phyloP scores from a whole-genome alignment of 1,140 invertebrate genomes.

The Pemphigus obesinymphae region DNA sequence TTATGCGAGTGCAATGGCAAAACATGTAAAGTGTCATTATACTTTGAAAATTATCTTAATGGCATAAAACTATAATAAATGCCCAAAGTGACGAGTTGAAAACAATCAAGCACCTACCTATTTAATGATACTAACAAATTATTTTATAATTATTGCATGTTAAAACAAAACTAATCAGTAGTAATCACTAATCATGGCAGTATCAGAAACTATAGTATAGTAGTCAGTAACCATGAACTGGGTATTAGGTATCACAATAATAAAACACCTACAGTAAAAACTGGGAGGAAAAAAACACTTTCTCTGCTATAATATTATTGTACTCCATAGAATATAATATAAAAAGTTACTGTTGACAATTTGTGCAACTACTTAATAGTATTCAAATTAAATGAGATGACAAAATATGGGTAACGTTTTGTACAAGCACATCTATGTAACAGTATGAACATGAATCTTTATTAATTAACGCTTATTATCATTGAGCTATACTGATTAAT shows the following conservation, averaged over 20 bases:
- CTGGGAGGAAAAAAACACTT: not conserved
- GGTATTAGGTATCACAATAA: conserved; percentile 21
- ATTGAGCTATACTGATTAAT: not conserved
- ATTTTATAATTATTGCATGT: not conserved
- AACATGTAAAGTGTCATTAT: not conserved
- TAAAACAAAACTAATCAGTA: conserved; percentile 10
- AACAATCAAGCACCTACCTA: not conserved
- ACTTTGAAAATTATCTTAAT: not conserved
- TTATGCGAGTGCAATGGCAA: not conserved
- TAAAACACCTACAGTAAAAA: not conserved
- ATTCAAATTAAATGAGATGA: not conserved
- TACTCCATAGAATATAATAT: not conserved
- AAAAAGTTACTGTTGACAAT: not conserved
- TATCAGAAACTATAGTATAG: not conserved
- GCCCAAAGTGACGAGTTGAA: not conserved
- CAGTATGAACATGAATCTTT: not conserved
- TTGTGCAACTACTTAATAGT: not conserved
- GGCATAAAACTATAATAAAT: not conserved
- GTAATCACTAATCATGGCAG: not conserved
- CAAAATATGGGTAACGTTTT: not conserved
- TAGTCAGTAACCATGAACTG: not conserved
- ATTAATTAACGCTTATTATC: conserved; percentile 14
- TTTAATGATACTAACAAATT: not conserved
- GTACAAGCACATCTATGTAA: not conserved
- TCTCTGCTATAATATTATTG: not conserved